Base-by-base conservation (phyloP, 2,888 invertebrate species). In the Disparrhopalites patrizii region DNA sequence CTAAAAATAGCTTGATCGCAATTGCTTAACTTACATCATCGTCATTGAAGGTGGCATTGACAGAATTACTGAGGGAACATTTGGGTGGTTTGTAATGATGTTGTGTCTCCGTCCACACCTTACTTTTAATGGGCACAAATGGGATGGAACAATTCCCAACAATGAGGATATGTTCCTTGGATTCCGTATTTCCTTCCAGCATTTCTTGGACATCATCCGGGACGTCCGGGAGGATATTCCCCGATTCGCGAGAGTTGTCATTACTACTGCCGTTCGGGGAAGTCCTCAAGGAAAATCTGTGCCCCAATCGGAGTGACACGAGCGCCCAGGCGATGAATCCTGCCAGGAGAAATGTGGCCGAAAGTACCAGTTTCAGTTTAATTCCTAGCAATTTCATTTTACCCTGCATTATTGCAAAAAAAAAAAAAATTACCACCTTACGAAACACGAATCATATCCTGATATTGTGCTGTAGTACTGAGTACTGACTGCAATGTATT, bases 71-170 rank as follows among this genome's bases (percentile, higher is more conserved):
- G 8, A 4, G n/a, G 7, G 1, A 2, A 25, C 58, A 58, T 1
- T 23, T 28, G 2, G 58, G 58, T 8, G 27, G 23, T 1, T 58
- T n/a, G 13, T 25, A 13, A 23, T 27, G 18, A 25, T 38, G 5
- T 43, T 43, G 27, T 15, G 27, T 15, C 27, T 43, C 43, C n/a
- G 5, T 18, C 25, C 33, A 15, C 13, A 58, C 58, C n/a, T 58
- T 38, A 25, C 58, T 43, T 18, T 27, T 8, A 7, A 58, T 43
- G 15, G 58, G 58, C 1, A 58, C 58, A 7, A 27, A 58, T n/a
- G 58, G 58, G 28, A 58, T 58, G 58, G 38, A 13, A 18, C 58
- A 58, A 10, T 58, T 38, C 2, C 2, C 58, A 4, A 36, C 28
- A 13, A 20, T 20, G n/a, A 58, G 2, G 7, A 40, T 27, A 20